These are phyloP conservation scores for Biston betularia DNA, from an alignment of 2,888 invertebrate genomes.

Conservation along the genomic window DNA sequence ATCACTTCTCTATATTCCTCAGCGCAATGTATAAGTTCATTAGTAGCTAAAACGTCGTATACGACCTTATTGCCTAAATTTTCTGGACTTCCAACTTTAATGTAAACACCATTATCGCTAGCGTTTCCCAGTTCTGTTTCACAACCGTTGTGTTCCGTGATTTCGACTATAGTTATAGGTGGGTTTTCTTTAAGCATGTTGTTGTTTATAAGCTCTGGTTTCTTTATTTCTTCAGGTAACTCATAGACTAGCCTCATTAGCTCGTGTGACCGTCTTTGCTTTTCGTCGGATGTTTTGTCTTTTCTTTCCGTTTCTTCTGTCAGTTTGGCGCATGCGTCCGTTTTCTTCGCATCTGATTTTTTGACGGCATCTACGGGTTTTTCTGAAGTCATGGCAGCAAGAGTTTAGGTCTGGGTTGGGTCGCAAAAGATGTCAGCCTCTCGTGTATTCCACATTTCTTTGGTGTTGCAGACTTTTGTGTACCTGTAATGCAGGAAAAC, in stretches of 20 bases:
- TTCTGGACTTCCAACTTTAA: slow-evolving; percentile 70
- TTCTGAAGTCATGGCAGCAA: slow-evolving; percentile 80
- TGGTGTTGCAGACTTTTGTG: slow-evolving; percentile 23
- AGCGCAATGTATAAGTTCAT: slow-evolving; percentile 68
- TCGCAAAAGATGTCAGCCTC: slow-evolving; percentile 40
- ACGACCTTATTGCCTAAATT: slow-evolving; percentile 76
- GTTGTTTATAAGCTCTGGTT: slow-evolving; percentile 66
- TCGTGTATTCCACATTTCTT: slow-evolving; percentile 65
- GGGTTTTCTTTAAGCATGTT: slow-evolving; percentile 81
- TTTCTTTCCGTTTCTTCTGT: slow-evolving; percentile 64
- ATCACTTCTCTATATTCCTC: slow-evolving; percentile 76
- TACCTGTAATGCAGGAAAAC: slow-evolving; percentile 34
- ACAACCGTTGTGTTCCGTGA: slow-evolving; percentile 82
- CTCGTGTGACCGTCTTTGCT: slow-evolving; percentile 68
- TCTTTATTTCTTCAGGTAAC: slow-evolving; percentile 73
- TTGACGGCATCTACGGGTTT: slow-evolving; percentile 78
- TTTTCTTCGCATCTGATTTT: slow-evolving; percentile 70
- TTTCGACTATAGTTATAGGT: slow-evolving; percentile 79
- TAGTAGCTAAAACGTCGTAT: slow-evolving; percentile 70
- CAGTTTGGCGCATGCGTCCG: slow-evolving; percentile 67
- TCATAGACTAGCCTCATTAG: slow-evolving; percentile 82
- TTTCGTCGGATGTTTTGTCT: slow-evolving; percentile 63
- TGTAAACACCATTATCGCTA: slow-evolving; percentile 71
- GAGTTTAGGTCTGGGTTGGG: slow-evolving; percentile 51
- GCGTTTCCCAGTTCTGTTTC: slow-evolving; percentile 67